A percentile compares a stretch with the other conserved stretches of the same genome.
Conservation (phyloP, 2,888 invertebrate genomes). For the Scaptomyza flava region DNA sequence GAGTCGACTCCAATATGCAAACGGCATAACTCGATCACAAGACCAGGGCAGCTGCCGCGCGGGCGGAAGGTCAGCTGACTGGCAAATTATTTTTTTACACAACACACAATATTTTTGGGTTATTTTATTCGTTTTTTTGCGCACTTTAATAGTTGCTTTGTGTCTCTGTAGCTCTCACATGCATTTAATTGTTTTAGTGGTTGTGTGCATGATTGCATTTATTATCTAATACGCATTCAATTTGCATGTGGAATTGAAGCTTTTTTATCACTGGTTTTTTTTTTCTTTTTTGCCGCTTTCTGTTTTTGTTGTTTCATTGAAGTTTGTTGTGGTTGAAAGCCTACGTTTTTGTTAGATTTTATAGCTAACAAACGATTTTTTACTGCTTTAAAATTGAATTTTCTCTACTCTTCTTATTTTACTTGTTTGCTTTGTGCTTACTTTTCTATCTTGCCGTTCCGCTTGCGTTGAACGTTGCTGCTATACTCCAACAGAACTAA, state of each 20-base stretch:
- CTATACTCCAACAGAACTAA: constrained; percentile 72
- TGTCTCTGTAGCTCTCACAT: constrained; percentile 11
- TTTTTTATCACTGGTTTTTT: constrained; percentile 51
- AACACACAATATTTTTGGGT: constrained; percentile 9
- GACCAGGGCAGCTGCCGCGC: constrained; percentile 40
- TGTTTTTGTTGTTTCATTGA: constrained; percentile 12
- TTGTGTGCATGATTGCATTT: constrained; percentile 44
- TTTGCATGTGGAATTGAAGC: constrained; percentile 17
- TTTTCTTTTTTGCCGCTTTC: constrained; percentile 33
- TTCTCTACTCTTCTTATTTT: constrained; percentile 27
- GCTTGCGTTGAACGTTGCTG: constrained; percentile 66
- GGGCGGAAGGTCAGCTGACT: constrained; percentile 71
- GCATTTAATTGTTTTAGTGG: constrained; percentile 2
- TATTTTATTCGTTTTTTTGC: constrained; percentile 8
- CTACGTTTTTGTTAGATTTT: not conserved
- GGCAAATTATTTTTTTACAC: constrained; percentile 43
- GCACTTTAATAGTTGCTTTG: constrained; percentile 46
- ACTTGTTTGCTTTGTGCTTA: constrained; percentile 60
- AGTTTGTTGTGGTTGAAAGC: constrained; percentile 10
- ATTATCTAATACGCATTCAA: constrained; percentile 68
- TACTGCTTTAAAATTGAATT: constrained; percentile 25
- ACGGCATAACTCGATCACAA: constrained; percentile 59
- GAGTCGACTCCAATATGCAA: not conserved
- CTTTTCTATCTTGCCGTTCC: constrained; percentile 68
- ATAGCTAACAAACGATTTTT: not conserved